Evolutionary conservation across 2,888 invertebrate genomes (phyloP), one percentile per base, ranked within the genome.

Genomic region (Mamestra brassicae): DNA sequence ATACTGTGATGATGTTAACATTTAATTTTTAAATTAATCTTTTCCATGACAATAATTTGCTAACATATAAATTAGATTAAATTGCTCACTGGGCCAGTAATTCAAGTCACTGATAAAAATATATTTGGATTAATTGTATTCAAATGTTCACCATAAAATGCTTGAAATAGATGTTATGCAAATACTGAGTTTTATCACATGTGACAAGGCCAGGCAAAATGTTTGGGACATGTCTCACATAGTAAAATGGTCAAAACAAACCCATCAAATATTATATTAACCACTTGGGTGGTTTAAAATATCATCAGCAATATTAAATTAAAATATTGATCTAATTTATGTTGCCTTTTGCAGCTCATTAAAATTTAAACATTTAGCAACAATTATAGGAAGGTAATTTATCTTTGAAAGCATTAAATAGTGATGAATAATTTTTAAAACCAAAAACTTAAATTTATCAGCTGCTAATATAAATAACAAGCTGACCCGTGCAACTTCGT

Each of bases 141-240:
- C 55, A 67, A 70, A 65, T 54, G 47, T 58, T 63, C 34, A 3
- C 52, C 36, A 26, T 65, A 52, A 17, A 63, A 34, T 64, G 15
- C 45, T 67, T 42, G 1, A 71, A 71, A 80, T 76, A 80, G 67
- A 65, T 54, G 15, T 10, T 80, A 80, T 71, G 76, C 57, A 50
- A 81, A 81, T 81, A 42, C 10, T 58, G 36, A 47, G 6, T 55
- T 52, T 67, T 67, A 70, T 70, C 55, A 67, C 60, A 55, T 63
- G 8, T 57, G 17, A 15, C 52, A 80, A 76, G 76, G 81, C 13
- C 11, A 61, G 47, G 7, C 36, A 42, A 52, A 15, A 62, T 69
- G n/a, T 68, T 76, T 65, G 17, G 68, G 17, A 62, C 10, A n/a
- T 65, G 61, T 65, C 17, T 71, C 36, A 45, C 64, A 61, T 61